A percentile compares a stretch with the other conserved stretches of the same genome.
Evolutionary conservation across 2,797 vertebrate genomes (phyloP).

Genomic region (Lophotriccus pileatus): DNA sequence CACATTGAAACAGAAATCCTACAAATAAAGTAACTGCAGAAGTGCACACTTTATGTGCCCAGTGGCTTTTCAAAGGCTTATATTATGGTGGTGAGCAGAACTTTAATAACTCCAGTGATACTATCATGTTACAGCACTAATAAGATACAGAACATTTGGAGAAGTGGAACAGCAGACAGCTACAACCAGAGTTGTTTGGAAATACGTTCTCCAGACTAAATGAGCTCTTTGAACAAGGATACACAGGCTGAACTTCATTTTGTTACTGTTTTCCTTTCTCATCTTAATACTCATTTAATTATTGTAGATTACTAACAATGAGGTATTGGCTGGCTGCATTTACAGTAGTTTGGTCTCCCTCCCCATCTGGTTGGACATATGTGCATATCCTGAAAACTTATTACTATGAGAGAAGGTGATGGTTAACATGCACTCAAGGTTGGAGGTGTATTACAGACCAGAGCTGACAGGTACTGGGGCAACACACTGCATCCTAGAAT

Average conservation of each 20-base stretch:
- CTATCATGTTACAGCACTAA: neutral
- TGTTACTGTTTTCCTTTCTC: neutral
- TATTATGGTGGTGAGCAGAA: neutral
- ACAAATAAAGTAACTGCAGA: neutral
- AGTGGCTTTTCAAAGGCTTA: neutral
- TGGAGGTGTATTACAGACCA: neutral
- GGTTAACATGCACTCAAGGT: neutral
- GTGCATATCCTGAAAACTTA: neutral
- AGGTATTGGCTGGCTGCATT: neutral
- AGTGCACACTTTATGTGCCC: neutral
- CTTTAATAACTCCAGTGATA: neutral
- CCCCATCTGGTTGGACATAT: neutral
- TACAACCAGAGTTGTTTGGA: neutral
- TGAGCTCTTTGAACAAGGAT: neutral
- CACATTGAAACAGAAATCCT: conserved; percentile 7
- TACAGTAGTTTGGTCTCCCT: neutral
- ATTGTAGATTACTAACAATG: neutral
- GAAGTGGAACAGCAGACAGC: neutral
- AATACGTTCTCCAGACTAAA: neutral
- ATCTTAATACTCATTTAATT: neutral
- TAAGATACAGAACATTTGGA: neutral
- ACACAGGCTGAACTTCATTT: neutral
- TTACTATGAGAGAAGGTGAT: neutral
- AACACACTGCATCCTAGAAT: neutral
- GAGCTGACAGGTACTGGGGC: neutral